A percentile compares a stretch with the other conserved stretches of the same genome.
Conservation (phyloP, 2,888 invertebrate species). For the Margaritifera margaritifera region DNA sequence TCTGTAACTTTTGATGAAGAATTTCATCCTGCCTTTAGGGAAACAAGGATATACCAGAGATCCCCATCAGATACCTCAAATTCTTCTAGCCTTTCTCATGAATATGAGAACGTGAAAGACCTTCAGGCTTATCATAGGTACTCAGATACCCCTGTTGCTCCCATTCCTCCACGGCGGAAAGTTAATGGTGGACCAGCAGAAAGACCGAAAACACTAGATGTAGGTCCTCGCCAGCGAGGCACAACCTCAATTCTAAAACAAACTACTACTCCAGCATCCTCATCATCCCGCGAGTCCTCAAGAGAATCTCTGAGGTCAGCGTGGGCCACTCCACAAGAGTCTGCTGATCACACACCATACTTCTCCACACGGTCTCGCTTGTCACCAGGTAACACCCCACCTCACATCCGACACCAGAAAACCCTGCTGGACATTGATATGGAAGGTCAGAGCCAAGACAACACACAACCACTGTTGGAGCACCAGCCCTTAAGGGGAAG, state of each 20-base stretch:
- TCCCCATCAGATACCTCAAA: conserved; percentile 85
- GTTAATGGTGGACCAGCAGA: conserved; percentile 46
- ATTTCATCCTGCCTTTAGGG: conserved; percentile 46
- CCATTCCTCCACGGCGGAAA: conserved; percentile 40
- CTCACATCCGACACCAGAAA: conserved; percentile 66
- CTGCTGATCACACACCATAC: conserved; percentile 86
- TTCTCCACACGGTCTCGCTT: conserved; percentile 80
- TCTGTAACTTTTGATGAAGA: conserved; percentile 71
- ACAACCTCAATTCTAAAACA: conserved; percentile 34
- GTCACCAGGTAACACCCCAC: conserved; percentile 78
- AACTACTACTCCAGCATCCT: conserved; percentile 26
- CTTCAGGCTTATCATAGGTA: conserved; percentile 9
- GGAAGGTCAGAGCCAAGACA: conserved; percentile 70
- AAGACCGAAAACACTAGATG: conserved; percentile 78
- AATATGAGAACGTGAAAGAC: conserved; percentile 13
- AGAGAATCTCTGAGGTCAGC: conserved; percentile 34
- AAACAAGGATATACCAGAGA: conserved; percentile 76
- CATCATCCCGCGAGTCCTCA: conserved; percentile 24
- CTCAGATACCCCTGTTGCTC: conserved; percentile 40
- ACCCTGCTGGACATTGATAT: conserved; percentile 71
- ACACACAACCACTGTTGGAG: conserved; percentile 60
- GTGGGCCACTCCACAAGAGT: conserved; percentile 40
- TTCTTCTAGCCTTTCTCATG: conserved; percentile 54
- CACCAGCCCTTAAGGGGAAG: conserved; percentile 28
- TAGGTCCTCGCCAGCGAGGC: conserved; percentile 77